Base-by-base conservation (phyloP, 2,888 invertebrate genomes). In the Emesis furor region DNA sequence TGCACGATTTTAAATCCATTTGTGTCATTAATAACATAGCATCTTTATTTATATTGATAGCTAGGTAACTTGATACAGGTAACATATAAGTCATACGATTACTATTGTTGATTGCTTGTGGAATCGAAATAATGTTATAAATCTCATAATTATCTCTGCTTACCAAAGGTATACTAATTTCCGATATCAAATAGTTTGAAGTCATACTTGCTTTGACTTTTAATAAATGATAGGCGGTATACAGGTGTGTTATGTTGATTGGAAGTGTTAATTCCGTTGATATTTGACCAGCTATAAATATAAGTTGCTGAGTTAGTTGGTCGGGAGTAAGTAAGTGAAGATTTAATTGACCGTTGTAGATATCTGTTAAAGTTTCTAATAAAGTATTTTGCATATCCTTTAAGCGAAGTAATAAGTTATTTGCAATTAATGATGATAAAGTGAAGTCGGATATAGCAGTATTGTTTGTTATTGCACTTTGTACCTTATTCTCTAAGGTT, bases 151-250 rank as follows among this genome's bases (percentile, higher is more conserved):
- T 71, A 10, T 86, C 87, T 78, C 85, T 81, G 32, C 68, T 82
- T 5, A 83, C 75, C 30, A 86, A 69, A 1, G 86, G 87, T 1
- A 88, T 79, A 14, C 75, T 78, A 8, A 87, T 82, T 69, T 89
- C 83, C 69, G 86, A 87, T 24, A 88, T 77, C 4, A 87, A 71
- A n/a, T 84, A 83, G 1, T 76, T 37, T 76, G 59, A n/a, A 0
- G 79, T 78, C 62, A 86, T 80, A 68, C 75, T 24, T 85, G 46
- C 46, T 2, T 46, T 46, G 46, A 46, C 12, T 12, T 46, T 46
- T 46, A 46, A 46, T 12, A 46, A 46, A 46, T 46, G 46, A 46
- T 46, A 46, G 6, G 46, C 46, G 8, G 46, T 5, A 46, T 8
- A 12, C 46, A 46, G 12, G 3, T 12, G 46, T 12, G 46, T 8